A percentile compares a stretch with the other conserved stretches of the same genome.
phyloP scores from a whole-genome alignment of 2,888 invertebrate species.

The Chaitophorus viminalis region DNA sequence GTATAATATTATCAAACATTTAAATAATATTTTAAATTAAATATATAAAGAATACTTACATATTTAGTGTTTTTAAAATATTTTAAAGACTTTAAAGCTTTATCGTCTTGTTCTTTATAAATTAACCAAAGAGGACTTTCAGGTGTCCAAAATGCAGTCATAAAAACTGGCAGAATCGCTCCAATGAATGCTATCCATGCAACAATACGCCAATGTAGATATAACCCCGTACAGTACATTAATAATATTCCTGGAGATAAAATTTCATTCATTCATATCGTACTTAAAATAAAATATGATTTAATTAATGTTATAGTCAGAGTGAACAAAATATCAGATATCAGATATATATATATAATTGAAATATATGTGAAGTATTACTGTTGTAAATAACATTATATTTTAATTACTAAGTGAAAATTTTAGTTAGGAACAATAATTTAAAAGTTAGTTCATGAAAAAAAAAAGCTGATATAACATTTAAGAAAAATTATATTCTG shows the following conservation, averaged over 20 bases:
- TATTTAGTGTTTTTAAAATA: conserved; percentile 47
- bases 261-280: neutral
- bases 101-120: conserved; percentile 34
- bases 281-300: neutral
- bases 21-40: neutral
- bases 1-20: neutral
- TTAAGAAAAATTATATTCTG: too few species aligned
- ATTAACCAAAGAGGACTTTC: conserved; percentile 61
- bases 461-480: too few species aligned
- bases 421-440: too few species aligned
- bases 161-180: conserved; percentile 47
- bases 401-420: too few species aligned
- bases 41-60: conserved; percentile 18
- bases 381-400: too few species aligned
- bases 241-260: conserved; percentile 51
- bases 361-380: too few species aligned
- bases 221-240: conserved; percentile 48
- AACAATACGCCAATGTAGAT: conserved; percentile 53
- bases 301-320: neutral
- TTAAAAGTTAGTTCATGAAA: too few species aligned
- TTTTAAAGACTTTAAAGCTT: conserved; percentile 53
- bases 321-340: neutral
- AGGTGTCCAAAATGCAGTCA: conserved; percentile 56
- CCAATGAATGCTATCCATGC: conserved; percentile 55
- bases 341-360: neutral